These are phyloP conservation scores for Pedetes capensis DNA, from an alignment of 2,113 vertebrate species.

Conservation along the genomic window DNA sequence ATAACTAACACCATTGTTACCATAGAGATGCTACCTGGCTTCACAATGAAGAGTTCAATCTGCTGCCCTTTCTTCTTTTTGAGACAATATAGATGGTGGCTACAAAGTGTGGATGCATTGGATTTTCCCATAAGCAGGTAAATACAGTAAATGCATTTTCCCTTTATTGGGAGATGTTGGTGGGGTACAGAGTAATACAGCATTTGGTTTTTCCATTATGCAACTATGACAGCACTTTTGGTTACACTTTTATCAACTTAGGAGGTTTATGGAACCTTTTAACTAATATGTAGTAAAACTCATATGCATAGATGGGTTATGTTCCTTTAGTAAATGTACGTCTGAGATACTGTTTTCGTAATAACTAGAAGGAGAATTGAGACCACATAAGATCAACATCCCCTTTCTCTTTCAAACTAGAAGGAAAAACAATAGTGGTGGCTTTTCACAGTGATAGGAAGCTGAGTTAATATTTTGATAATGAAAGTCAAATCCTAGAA, in stretches of 20 bases:
- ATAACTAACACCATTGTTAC: neutral
- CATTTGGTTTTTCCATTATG: too few relatives aligned
- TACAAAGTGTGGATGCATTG: neutral
- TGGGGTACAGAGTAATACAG: too few relatives aligned
- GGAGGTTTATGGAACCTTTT: too few relatives aligned
- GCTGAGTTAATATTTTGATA: neutral
- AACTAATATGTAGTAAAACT: too few relatives aligned
- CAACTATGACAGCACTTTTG: too few relatives aligned
- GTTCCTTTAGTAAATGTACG: neutral
- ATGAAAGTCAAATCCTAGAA: slow-evolving; percentile 42
- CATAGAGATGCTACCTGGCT: neutral
- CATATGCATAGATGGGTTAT: too few relatives aligned
- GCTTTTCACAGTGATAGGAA: neutral
- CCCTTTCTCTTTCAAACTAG: neutral
- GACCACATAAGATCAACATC: neutral
- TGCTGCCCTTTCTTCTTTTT: neutral
- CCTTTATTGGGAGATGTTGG: too few relatives aligned
- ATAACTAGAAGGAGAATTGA: neutral
- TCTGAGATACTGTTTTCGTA: neutral
- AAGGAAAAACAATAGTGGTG: neutral
- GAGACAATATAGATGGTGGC: neutral
- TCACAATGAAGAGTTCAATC: neutral
- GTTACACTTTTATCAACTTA: too few relatives aligned
- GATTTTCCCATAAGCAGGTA: neutral
- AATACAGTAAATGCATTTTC: neutral